These are phyloP conservation scores for Tetanocera ferruginea DNA, from an alignment of 2,888 invertebrate genomes.

Conservation along the genomic window DNA sequence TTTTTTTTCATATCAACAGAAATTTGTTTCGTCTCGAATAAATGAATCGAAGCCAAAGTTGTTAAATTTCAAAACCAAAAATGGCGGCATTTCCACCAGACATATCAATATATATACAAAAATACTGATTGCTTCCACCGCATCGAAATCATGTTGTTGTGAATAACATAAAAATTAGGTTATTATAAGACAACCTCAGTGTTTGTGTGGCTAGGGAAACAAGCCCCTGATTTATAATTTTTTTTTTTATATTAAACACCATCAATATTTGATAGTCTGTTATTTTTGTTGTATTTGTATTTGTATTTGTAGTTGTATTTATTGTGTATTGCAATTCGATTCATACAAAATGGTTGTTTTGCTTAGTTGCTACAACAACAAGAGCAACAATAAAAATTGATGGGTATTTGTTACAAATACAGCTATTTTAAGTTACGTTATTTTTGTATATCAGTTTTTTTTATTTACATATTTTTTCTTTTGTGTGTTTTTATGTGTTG, in stretches of 20 bases:
- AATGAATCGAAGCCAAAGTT: neutral
- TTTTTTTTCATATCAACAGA: slow-evolving; percentile 8
- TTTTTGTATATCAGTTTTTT: neutral
- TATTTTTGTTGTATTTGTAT: neutral
- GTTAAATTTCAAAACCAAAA: neutral
- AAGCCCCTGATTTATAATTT: neutral
- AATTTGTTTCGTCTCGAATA: neutral
- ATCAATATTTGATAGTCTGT: no score
- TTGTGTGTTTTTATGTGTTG: neutral
- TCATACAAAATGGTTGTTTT: slow-evolving; percentile 24
- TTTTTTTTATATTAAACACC: neutral
- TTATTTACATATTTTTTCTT: neutral
- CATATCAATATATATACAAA: neutral
- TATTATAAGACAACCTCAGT: neutral
- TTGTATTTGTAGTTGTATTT: slow-evolving; percentile 22
- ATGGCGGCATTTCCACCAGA: slow-evolving; percentile 7
- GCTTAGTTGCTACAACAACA: slow-evolving; percentile 33
- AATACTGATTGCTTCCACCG: neutral
- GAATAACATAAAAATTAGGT: slow-evolving; percentile 15
- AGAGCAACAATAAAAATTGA: neutral
- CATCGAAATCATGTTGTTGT: neutral
- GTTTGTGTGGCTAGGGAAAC: no score
- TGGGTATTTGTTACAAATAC: slow-evolving; percentile 1
- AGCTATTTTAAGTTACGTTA: neutral
- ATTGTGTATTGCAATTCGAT: slow-evolving; percentile 25